These are phyloP conservation scores for Cladopsammia gracilis DNA, from an alignment of 64 coral and sea anemone genomes.

Conservation along the genomic window DNA sequence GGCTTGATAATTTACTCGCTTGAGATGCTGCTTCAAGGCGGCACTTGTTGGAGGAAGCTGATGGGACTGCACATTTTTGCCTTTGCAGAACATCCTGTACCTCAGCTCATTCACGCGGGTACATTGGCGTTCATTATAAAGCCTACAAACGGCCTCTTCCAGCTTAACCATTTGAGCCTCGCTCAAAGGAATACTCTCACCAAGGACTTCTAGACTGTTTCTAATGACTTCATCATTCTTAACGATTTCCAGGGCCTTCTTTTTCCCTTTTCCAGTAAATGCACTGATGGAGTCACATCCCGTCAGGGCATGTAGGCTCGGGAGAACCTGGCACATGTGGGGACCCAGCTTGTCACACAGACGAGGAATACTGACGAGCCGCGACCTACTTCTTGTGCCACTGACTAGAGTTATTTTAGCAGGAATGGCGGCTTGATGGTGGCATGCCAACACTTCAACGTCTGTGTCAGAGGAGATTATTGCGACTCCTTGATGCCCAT, in stretches of 20 bases:
- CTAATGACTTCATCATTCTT: neutral
- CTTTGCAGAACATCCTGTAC: too few species aligned
- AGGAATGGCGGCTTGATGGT: too few species aligned
- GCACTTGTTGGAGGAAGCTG: too few species aligned
- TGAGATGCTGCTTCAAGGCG: too few species aligned
- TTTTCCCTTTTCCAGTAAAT: slow-evolving; percentile 27
- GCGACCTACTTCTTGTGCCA: slow-evolving; percentile 20
- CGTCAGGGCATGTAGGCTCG: slow-evolving; percentile 42
- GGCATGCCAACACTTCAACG: slow-evolving; percentile 37
- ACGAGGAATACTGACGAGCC: slow-evolving; percentile 1
- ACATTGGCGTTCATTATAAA: slow-evolving; percentile 29
- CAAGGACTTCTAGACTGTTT: neutral
- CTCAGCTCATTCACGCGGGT: slow-evolving; percentile 55
- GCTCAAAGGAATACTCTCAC: neutral
- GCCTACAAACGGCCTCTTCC: slow-evolving; percentile 16
- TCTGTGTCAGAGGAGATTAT: slow-evolving; percentile 50
- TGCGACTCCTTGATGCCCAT: neutral
- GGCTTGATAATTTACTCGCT: too few species aligned
- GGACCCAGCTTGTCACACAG: slow-evolving; percentile 28
- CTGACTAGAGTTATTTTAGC: slow-evolving; percentile 38
- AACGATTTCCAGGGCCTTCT: slow-evolving; percentile 13
- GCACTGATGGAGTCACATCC: slow-evolving; percentile 20
- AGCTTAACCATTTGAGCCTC: neutral
- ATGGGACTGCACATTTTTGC: too few species aligned
- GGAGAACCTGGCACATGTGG: slow-evolving; percentile 14